phyloP scores from a whole-genome alignment of 2,113 vertebrate genomes.

The Pagrus major region DNA sequence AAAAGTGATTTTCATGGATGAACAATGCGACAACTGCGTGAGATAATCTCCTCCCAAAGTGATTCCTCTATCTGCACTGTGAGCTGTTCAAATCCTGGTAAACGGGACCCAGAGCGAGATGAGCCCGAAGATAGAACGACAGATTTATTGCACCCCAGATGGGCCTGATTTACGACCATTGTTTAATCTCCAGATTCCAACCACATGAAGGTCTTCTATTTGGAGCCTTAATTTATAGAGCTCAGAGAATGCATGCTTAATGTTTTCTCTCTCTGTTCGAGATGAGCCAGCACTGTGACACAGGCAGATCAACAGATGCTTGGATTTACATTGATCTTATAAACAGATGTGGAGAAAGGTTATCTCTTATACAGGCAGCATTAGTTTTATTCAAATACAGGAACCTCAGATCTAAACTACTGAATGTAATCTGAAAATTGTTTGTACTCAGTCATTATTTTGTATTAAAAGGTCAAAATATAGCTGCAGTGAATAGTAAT shows the following conservation, averaged over 20 bases:
- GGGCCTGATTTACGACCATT: constrained; percentile 78
- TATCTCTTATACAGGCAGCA: constrained; percentile 51
- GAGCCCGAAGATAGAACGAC: constrained; percentile 68
- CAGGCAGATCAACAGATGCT: constrained; percentile 69
- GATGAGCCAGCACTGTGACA: constrained; percentile 67
- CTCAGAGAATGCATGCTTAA: constrained; percentile 70
- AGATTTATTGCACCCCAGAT: constrained; percentile 76
- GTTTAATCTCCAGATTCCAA: constrained; percentile 82
- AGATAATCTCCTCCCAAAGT: constrained; percentile 62
- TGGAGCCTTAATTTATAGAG: constrained; percentile 73
- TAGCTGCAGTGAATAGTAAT: not conserved
- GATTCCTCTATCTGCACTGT: constrained; percentile 61
- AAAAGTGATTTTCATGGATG: constrained; percentile 55
- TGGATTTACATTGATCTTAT: constrained; percentile 69
- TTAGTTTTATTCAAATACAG: constrained; percentile 22
- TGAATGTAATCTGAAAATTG: not conserved
- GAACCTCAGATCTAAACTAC: not conserved
- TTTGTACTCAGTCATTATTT: not conserved
- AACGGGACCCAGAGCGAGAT: constrained; percentile 52
- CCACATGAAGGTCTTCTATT: constrained; percentile 79
- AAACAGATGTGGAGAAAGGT: constrained; percentile 71
- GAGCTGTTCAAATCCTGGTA: constrained; percentile 58
- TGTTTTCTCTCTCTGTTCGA: constrained; percentile 66
- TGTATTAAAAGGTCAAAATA: not conserved
- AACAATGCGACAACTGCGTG: constrained; percentile 44